These are phyloP conservation scores for Toxostoma redivivum DNA, from an alignment of 2,113 vertebrate genomes.

Conservation along the genomic window DNA sequence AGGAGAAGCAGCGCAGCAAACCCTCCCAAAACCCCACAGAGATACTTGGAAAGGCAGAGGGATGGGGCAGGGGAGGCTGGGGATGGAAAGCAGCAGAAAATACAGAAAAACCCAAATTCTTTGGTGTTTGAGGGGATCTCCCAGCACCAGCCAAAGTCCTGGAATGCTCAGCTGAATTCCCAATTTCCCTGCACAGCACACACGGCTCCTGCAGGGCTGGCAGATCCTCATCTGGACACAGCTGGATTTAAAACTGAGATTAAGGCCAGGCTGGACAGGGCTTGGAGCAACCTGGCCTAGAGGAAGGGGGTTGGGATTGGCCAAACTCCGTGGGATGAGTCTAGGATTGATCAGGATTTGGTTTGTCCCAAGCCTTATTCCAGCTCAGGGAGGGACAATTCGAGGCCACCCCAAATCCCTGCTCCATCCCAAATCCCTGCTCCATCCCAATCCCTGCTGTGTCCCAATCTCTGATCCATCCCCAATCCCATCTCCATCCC, in stretches of 20 bases:
- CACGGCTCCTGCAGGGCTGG: background rate
- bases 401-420: no score
- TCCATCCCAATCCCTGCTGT: no score
- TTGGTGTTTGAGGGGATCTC: background rate
- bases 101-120: fast-evolving
- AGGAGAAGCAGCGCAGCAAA: fast-evolving
- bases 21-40: fast-evolving
- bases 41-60: background rate
- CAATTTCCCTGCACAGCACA: background rate
- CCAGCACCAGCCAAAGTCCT: background rate
- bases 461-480: no score
- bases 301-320: background rate
- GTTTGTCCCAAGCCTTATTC: background rate
- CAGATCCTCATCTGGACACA: background rate
- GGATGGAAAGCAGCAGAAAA: background rate
- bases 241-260: background rate
- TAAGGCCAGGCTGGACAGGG: background rate
- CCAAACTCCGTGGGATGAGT: background rate
- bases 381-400: background rate
- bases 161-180: fast-evolving
- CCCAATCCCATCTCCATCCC: no score
- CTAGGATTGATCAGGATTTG: background rate
- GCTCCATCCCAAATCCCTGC: no score
- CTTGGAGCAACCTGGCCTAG: fast-evolving
- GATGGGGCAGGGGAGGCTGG: background rate